These are phyloP conservation scores for Micrasema longulum DNA, from an alignment of 1,140 invertebrate genomes.

Conservation along the genomic window DNA sequence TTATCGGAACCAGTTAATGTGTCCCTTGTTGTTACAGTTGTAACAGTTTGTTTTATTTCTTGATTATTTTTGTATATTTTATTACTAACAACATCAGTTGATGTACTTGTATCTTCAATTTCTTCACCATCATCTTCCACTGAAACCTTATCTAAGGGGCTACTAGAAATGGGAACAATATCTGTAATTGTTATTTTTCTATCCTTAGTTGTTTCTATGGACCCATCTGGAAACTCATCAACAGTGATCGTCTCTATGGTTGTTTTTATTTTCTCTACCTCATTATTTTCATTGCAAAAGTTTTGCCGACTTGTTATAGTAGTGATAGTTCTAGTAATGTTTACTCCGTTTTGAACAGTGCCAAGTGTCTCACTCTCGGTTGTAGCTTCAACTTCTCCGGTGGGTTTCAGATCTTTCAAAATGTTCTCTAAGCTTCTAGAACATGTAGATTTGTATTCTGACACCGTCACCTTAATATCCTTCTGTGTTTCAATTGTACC, in stretches of 20 bases:
- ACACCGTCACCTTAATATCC: constrained; percentile 62
- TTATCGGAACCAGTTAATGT: constrained; percentile 62
- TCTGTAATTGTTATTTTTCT: constrained; percentile 61
- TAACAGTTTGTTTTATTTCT: constrained; percentile 62
- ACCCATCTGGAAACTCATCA: constrained; percentile 63
- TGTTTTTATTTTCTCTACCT: constrained; percentile 59
- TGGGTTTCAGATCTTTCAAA: constrained; percentile 58
- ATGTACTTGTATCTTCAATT: constrained; percentile 62
- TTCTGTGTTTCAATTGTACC: constrained; percentile 64
- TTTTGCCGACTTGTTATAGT: constrained; percentile 58
- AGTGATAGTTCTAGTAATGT: constrained; percentile 58
- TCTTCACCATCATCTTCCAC: constrained; percentile 59
- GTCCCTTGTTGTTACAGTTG: constrained; percentile 64
- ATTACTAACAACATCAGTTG: constrained; percentile 63
- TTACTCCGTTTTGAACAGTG: constrained; percentile 58
- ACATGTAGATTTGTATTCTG: constrained; percentile 57
- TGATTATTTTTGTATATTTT: constrained; percentile 58
- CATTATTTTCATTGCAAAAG: constrained; percentile 56
- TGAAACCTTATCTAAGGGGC: constrained; percentile 55
- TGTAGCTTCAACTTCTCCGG: constrained; percentile 57
- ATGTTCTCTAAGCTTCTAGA: constrained; percentile 56
- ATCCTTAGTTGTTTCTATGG: constrained; percentile 61
- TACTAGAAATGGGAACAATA: constrained; percentile 55
- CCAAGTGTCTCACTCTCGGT: constrained; percentile 57
- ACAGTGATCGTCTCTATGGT: constrained; percentile 60